Evolutionary conservation across 2,888 invertebrate genomes (phyloP), one percentile per base, ranked within the genome.

Genomic region (Orchesellides sinensis): DNA sequence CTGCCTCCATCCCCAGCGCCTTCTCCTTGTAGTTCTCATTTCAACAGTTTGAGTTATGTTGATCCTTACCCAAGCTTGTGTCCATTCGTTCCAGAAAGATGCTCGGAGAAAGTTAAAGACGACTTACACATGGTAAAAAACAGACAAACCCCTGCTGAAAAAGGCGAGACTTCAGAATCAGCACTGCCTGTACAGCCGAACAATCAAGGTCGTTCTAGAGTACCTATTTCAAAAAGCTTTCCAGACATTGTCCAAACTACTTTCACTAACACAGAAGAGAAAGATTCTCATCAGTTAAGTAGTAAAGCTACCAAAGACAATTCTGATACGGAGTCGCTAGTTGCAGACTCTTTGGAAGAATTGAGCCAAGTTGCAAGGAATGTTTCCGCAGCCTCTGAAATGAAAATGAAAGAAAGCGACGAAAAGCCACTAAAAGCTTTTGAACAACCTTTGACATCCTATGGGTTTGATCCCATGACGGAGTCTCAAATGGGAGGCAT

Each of bases 221-320:
- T 88, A 32, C 88, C 88, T 27, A 82, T 87, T 45, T 88, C 88
- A 0, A 88, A 87, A 82, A 86, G 86, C 59, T 88, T 86, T 54
- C 88, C 88, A 3, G 87, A 88, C 40, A 88, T 88, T 68, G 74
- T 86, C 10, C 86, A 86, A 69, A 86, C 86, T 5, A 86, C 86
- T 4, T 75, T 86, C 17, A 72, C 66, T 12, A 80, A 73, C 27
- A n/a, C n/a, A n/a, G 83, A 84, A 14, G 59, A 84, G 69, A 72
- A 72, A 40, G 81, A 78, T 19, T 45, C 19, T 10, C 63, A 25
- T 27, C 70, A 72, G n/a, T 23, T 69, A 0, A 83, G 66, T 25
- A 49, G 35, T 8, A 72, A 70, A 63, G 78, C 80, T 54, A 84
- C 68, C 6, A 85, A 79, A 52, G 82, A 85, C 14, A 84, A 79